Base-by-base conservation (phyloP, 2,113 vertebrate species). In the Ramphastos sulfuratus region DNA sequence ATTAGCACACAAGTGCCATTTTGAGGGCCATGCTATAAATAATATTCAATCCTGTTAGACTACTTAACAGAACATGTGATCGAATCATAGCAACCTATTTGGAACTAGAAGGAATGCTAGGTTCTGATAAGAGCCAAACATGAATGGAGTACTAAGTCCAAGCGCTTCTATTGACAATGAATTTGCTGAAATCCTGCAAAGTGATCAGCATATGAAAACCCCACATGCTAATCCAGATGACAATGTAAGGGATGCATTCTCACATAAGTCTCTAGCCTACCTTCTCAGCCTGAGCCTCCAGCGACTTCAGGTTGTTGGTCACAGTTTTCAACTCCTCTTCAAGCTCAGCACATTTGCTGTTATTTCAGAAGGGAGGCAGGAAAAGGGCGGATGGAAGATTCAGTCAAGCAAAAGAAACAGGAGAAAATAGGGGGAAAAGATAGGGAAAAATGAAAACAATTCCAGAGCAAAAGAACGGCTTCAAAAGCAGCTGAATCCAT, bases 291-390 rank as follows among this genome's bases (percentile, higher is more conserved):
- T 99, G 99, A 98, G 99, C 99, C 98, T 99, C 99, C 99, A 99
- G 98, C 97, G 99, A 99, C 98, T 99, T 99, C 98, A 99, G 98
- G 98, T 99, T 99, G 99, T 99, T 99, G 98, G 99, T 99, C 98
- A 99, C 99, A 98, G 99, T 99, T 99, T 99, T 99, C 99, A 99
- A 98, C 96, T 99, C 99, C 98, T 99, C 99, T 99, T 99, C 99
- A 99, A 99, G 99, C 97, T 99, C 99, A 98, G 99, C 97, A 98
- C 99, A 99, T 99, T 99, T 99, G 98, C 99, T 99, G 99, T 98
- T 92, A 98, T 98, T 99, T 99, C 97, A 97, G 96, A 98, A 85
- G 95, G 96, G 96, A 97, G 97, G 95, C 94, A 96, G 98, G 98
- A 95, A 97, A 95, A 97, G 97, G 94, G 95, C 77, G 92, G 88